Base-by-base conservation (phyloP, 35 echinoderm and acorn worm genomes). In the Amphiura filiformis region DNA sequence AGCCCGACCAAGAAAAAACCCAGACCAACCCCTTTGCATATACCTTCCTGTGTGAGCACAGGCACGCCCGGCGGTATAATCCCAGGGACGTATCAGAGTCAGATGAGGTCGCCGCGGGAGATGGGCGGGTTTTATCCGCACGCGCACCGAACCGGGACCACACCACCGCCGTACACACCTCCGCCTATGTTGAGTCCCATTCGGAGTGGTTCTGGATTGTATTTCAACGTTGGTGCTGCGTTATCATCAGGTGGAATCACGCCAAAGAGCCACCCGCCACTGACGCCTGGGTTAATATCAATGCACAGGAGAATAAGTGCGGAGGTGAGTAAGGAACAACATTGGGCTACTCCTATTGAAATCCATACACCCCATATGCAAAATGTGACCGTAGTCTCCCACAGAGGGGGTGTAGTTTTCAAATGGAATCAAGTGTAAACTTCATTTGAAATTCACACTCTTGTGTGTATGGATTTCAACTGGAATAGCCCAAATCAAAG, bases 151-250 rank as follows among this genome's bases (percentile, higher is more conserved):
- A 85, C 42, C 39, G 86, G 92, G 35, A 94, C 86, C 37, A 98
- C 96, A 7, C 96, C 96, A 52, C 96, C 96, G 9, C 96, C 96
- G 22, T 98, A 98, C 86, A 98, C 96, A 31, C 96, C 96, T 40
- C 96, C 96, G 39, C 96, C 96, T 0, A 98, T 98, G 96, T 76
- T 98, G 41, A 98, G 96, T 87, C 96, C 96, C 1, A 98, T 98
- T 32, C 47, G 96, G 37, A 98, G 92, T 87, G 96, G 96, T 13
- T 94, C 96, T 40, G 96, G 96, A 38, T 79, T 98, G 82, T 98
- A 98, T 75, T 98, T 98, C 93, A 97, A 83, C 39, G 91, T 80
- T 61, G 91, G 91, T 31, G 61, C 92, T 13, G 77, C 87, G 23
- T 31, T 86, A 31, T 70, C 61, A 23, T 70, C 61, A 13, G 77